These are phyloP conservation scores for Nymphicus hollandicus DNA, from an alignment of 2,113 vertebrate species.

Conservation along the genomic window DNA sequence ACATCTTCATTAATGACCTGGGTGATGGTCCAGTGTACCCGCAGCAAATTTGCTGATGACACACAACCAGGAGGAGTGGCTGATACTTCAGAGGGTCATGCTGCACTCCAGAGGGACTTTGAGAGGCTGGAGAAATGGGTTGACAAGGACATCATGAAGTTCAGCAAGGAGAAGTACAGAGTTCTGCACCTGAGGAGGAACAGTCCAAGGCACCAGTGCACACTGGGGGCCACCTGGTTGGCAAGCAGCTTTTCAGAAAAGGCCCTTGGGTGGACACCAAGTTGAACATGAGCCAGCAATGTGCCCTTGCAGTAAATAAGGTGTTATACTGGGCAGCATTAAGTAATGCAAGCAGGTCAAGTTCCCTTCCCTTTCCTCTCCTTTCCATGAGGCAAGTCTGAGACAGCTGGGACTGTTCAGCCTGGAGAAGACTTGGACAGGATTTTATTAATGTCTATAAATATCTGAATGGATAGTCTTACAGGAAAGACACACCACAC, in stretches of 20 bases:
- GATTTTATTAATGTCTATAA: not conserved
- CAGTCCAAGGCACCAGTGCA: not conserved
- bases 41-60: not conserved
- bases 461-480: not conserved
- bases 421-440: not conserved
- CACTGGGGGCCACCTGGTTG: accelerated
- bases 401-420: not conserved
- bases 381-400: not conserved
- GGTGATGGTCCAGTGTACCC: not conserved
- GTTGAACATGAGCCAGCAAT: not conserved
- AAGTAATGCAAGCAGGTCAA: not conserved
- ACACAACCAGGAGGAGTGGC: not conserved
- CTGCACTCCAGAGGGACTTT: not conserved
- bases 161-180: not conserved
- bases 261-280: not conserved
- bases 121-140: not conserved
- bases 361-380: not conserved
- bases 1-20: not conserved
- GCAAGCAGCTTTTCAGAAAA: not conserved
- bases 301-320: not conserved
- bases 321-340: not conserved
- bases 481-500: not conserved
- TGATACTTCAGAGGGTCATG: not conserved
- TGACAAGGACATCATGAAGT: not conserved
- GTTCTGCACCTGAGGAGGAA: not conserved